Base-by-base conservation (phyloP, 92 coral and sea anemone species). In the Umimayanthus kanabou region DNA sequence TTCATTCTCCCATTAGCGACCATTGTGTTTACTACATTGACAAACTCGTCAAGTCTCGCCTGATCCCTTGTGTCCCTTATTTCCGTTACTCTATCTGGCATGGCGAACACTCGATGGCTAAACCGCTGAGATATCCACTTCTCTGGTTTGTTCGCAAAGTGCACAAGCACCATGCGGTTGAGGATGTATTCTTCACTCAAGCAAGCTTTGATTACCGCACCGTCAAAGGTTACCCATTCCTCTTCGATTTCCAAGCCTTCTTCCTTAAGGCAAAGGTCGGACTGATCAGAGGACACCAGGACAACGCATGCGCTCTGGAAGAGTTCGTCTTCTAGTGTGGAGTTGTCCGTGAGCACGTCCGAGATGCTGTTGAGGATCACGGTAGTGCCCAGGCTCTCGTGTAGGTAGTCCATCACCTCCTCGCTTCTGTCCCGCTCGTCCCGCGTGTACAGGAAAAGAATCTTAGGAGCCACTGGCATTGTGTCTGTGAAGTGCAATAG, bases 381-480 rank as follows among this genome's bases (percentile, higher is more conserved):
- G 0, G 77, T 40, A 20, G 87, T 83, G 64, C 87, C 87, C 42
- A 83, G 45, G 78, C 78, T 69, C 67, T 47, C 87, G 78, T 83
- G 87, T 18, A 83, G 45, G 33, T 83, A 83, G n/a, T 83, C 87
- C 87, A 83, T 83, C 87, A 83, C 77, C 4, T 83, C 87, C 43
- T 83, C 87, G 69, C 87, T 83, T 45, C 87, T 45, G 87, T 83
- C 87, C 18, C 87, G 87, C 77, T 83, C 87, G 16, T 83, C 87
- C 14, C 61, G 87, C 22, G 87, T 83, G 65, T 83, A 83, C 77
- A 83, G 55, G 39, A 83, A 83, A 3, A 83, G 87, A 83, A 83
- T 70, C 78, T 83, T 83, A 6, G 87, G 87, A 2, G 79, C 79
- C 87, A 83, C 71, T 55, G 42, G 7, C 28, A 70, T 30, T 7